Conservation (phyloP, 2,888 invertebrate genomes). For the Sepiola atlantica region DNA sequence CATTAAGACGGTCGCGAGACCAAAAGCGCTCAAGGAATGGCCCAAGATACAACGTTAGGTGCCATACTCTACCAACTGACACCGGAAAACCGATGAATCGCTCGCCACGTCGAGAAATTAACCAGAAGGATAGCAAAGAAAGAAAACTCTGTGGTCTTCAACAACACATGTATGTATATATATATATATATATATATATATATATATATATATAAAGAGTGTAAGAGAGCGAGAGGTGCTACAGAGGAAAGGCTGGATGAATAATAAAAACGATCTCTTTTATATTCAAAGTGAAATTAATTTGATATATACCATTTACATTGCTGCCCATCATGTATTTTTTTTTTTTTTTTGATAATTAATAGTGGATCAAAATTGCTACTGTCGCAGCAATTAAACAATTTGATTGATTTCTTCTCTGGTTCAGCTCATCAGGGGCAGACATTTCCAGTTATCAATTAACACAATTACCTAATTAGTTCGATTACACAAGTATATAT, state of each 20-base stretch:
- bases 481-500: conserved; percentile 32
- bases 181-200: no score
- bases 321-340: conserved; percentile 14
- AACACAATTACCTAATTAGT: conserved; percentile 22
- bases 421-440: neutral
- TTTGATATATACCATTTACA: neutral
- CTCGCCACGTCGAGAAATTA: no score
- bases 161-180: no score
- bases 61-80: no score
- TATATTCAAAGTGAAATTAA: neutral
- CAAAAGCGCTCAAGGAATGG: no score
- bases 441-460: conserved; percentile 32
- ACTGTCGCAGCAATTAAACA: conserved; percentile 3
- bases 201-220: no score
- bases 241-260: no score
- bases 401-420: conserved; percentile 17
- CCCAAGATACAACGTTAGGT: no score
- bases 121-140: neutral
- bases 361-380: neutral
- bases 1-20: no score
- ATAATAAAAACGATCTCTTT: neutral
- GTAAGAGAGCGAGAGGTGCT: no score
- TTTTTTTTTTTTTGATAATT: conserved; percentile 32
- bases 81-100: no score
- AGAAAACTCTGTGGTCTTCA: no score